phyloP scores from a whole-genome alignment of 2,113 vertebrate genomes.

The Salvelinus sp. region DNA sequence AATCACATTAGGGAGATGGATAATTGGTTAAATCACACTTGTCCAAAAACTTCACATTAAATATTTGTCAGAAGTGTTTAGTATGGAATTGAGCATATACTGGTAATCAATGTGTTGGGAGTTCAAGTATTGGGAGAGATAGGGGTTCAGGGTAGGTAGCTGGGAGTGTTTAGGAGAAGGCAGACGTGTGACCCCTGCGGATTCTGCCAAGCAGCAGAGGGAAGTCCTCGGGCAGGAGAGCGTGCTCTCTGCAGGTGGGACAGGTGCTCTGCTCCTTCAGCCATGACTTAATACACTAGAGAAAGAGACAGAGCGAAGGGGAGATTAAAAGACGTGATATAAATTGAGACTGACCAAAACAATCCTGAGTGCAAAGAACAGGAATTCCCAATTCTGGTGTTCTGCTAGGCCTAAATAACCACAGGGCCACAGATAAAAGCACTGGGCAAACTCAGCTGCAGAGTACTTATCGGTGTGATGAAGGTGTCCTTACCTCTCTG shows the following conservation, averaged over 20 bases:
- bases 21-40: too few species aligned
- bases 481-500: slow-evolving; percentile 71
- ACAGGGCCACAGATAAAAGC: too few species aligned
- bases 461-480: neutral
- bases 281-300: slow-evolving; percentile 86
- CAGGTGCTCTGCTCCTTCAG: slow-evolving; percentile 85
- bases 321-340: too few species aligned
- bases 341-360: neutral
- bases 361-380: neutral
- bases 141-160: too few species aligned
- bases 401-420: too few species aligned
- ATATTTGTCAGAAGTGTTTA: too few species aligned
- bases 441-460: neutral
- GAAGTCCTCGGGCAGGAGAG: slow-evolving; percentile 78
- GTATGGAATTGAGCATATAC: too few species aligned
- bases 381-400: neutral
- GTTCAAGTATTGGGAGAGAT: too few species aligned
- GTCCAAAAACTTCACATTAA: too few species aligned
- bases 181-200: slow-evolving; percentile 30
- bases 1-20: too few species aligned
- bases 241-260: slow-evolving; percentile 80
- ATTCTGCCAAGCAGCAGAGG: slow-evolving; percentile 70
- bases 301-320: neutral
- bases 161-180: too few species aligned
- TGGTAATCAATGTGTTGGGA: too few species aligned